A percentile compares a stretch with the other conserved stretches of the same genome.
These are phyloP conservation scores for Mesorhabditis spiculigera DNA, from an alignment of 2,888 invertebrate species.

Conservation along the genomic window DNA sequence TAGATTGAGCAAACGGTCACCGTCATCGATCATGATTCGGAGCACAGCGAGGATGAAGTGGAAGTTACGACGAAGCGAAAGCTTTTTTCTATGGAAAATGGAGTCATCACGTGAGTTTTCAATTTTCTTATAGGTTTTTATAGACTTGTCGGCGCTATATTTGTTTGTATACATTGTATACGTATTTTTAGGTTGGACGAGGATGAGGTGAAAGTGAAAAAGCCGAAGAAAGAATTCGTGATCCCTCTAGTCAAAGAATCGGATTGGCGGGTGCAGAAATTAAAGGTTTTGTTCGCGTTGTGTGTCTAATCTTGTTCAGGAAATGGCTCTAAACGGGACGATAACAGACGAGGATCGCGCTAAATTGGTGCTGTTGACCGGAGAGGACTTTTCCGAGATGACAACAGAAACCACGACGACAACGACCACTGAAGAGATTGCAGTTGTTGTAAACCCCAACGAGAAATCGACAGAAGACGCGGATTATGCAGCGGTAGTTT, in stretches of 20 bases:
- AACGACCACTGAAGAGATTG: slow-evolving; percentile 13
- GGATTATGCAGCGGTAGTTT: slow-evolving; percentile 30
- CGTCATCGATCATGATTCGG: slow-evolving; percentile 34
- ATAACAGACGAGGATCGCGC: slow-evolving; percentile 37
- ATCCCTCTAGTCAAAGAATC: slow-evolving; percentile 41
- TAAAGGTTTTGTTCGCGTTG: slow-evolving; percentile 8
- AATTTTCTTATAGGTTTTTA: slow-evolving; percentile 6
- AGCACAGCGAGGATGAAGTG: slow-evolving; percentile 30
- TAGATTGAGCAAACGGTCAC: slow-evolving; percentile 1
- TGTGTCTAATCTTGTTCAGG: slow-evolving; percentile 13
- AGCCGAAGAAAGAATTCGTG: slow-evolving; percentile 23
- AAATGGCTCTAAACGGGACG: slow-evolving; percentile 38
- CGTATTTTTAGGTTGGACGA: slow-evolving; percentile 32
- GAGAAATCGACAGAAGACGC: slow-evolving; percentile 32
- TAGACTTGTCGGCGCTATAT: background rate
- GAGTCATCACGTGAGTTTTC: slow-evolving; percentile 26
- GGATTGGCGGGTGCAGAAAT: slow-evolving; percentile 38
- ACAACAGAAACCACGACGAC: slow-evolving; percentile 3
- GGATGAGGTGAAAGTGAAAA: slow-evolving; percentile 14
- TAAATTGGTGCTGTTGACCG: slow-evolving; percentile 28
- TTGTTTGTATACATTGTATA: background rate
- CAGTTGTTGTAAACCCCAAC: slow-evolving; percentile 13
- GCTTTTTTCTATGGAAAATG: slow-evolving; percentile 39
- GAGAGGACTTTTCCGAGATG: slow-evolving; percentile 9
- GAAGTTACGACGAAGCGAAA: slow-evolving; percentile 31